Evolutionary conservation across 1,140 invertebrate genomes (phyloP).

Genomic region (Kradibia gibbosae): DNA sequence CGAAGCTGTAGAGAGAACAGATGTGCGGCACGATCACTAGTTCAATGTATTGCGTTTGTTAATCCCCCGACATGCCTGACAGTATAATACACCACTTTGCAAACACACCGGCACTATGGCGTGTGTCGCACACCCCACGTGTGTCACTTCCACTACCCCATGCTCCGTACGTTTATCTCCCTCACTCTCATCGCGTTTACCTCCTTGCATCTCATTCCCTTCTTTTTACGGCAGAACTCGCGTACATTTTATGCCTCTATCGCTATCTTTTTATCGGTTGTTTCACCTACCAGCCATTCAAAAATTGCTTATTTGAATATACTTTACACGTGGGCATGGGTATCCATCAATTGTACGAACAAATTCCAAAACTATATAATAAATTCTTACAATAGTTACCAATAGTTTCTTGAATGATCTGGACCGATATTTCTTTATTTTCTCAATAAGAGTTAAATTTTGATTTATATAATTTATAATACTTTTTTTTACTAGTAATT

Average conservation of each 20-base stretch:
- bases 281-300: no score
- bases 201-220: slow-evolving; percentile 26
- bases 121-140: slow-evolving; percentile 37
- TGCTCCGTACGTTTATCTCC: slow-evolving; percentile 12
- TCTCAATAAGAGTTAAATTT: no score
- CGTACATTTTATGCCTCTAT: neutral
- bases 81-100: slow-evolving; percentile 71
- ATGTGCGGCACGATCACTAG: slow-evolving; percentile 69
- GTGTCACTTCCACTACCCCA: slow-evolving; percentile 21
- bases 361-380: no score
- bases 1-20: slow-evolving; percentile 60
- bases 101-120: slow-evolving; percentile 64
- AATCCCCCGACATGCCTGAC: slow-evolving; percentile 70
- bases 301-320: neutral
- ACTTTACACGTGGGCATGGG: no score
- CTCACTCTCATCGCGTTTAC: slow-evolving; percentile 43
- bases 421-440: no score
- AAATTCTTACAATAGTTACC: no score
- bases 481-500: no score
- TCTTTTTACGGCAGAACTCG: neutral
- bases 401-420: no score
- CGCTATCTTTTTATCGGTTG: neutral
- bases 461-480: no score
- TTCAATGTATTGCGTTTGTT: slow-evolving; percentile 71
- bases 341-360: no score